phyloP scores from a whole-genome alignment of 2,797 vertebrate species.

The Oreortyx pictus region DNA sequence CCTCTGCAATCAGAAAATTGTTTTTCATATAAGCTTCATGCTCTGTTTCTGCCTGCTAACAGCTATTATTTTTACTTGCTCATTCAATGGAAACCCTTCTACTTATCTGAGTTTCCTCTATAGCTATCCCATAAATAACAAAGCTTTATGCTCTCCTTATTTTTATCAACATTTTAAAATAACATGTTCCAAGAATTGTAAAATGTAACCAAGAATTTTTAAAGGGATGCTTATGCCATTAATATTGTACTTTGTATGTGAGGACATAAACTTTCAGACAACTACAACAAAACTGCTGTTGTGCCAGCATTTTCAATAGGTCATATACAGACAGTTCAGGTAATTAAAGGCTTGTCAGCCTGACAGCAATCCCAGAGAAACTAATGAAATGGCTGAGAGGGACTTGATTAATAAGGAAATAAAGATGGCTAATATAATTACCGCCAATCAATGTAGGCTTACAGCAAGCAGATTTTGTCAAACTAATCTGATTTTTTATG shows the following conservation, averaged over 20 bases:
- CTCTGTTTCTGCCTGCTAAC: slow-evolving; percentile 5
- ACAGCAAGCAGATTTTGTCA: slow-evolving; percentile 42
- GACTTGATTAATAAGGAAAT: slow-evolving; percentile 65
- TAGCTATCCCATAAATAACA: background rate
- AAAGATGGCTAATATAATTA: slow-evolving; percentile 61
- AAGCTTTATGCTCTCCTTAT: background rate
- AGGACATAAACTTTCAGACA: background rate
- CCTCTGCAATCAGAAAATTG: slow-evolving; percentile 36
- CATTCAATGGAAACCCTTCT: background rate
- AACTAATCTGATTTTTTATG: slow-evolving; percentile 57
- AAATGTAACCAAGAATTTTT: background rate
- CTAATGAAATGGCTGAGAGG: slow-evolving; percentile 48
- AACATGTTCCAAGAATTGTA: background rate
- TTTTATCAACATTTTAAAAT: background rate
- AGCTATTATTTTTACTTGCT: background rate
- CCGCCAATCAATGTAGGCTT: background rate
- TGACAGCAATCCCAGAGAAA: slow-evolving; percentile 42
- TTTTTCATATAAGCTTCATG: background rate
- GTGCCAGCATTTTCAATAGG: background rate
- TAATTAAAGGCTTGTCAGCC: slow-evolving; percentile 40
- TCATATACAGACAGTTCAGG: background rate
- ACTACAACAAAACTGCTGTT: background rate
- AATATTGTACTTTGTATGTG: background rate
- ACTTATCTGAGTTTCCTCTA: background rate
- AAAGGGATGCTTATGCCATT: background rate